A percentile compares a stretch with the other conserved stretches of the same genome.
phyloP scores from a whole-genome alignment of 37 sponge, comb jelly and placozoan species.

The Ephydatia muelleri region DNA sequence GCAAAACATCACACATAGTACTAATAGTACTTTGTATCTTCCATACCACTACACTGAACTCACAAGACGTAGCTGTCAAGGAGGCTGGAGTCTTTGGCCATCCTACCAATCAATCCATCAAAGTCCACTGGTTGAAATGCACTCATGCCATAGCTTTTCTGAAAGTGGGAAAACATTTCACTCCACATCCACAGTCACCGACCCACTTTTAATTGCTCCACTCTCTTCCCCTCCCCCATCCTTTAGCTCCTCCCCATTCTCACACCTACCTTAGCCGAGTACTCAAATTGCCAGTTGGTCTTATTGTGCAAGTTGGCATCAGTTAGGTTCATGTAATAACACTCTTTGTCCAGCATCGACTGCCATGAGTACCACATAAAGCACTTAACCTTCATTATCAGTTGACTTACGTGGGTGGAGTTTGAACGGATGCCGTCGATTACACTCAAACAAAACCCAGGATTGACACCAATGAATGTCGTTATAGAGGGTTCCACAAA shows the following conservation, averaged over 20 bases:
- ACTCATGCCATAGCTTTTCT: neutral
- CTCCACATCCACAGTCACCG: too few relatives aligned
- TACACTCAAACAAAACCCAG: slow-evolving; percentile 73
- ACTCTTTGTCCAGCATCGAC: slow-evolving; percentile 74
- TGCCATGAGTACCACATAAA: neutral
- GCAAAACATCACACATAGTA: too few relatives aligned
- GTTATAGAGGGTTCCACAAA: slow-evolving; percentile 84
- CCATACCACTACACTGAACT: neutral
- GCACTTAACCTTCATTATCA: neutral
- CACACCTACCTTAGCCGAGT: slow-evolving; percentile 75
- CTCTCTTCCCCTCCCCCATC: too few relatives aligned
- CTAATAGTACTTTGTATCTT: too few relatives aligned
- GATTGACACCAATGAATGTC: slow-evolving; percentile 49
- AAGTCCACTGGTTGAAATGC: neutral
- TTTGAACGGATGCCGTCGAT: slow-evolving; percentile 76
- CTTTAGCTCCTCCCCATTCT: too few relatives aligned
- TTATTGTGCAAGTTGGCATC: slow-evolving; percentile 75
- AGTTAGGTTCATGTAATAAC: slow-evolving; percentile 77
- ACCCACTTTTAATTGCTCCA: too few relatives aligned
- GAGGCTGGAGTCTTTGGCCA: neutral
- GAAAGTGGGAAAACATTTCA: too few relatives aligned
- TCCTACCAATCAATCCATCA: neutral
- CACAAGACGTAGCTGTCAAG: neutral
- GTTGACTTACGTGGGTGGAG: slow-evolving; percentile 49
- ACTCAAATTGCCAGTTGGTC: slow-evolving; percentile 81